Percentiles rank a stretch among this genome's conserved stretches.
These are phyloP conservation scores for Suricata suricatta DNA, from an alignment of 2,113 vertebrate species.

Conservation along the genomic window DNA sequence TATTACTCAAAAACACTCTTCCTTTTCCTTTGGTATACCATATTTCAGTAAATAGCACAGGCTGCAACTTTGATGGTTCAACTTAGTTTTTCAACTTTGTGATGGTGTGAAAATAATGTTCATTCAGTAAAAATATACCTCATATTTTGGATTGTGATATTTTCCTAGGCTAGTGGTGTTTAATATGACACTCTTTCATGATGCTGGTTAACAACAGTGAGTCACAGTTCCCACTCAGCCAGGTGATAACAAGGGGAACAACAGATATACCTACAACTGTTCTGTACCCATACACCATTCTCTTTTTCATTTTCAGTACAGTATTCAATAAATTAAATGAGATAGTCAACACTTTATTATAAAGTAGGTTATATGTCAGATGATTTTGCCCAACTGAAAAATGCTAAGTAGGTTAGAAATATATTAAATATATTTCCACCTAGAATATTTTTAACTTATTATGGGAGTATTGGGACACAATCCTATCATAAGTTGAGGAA, in stretches of 20 bases:
- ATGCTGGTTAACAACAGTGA: neutral
- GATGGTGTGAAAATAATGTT: neutral
- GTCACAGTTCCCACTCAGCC: neutral
- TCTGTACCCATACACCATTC: neutral
- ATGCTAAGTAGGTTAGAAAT: neutral
- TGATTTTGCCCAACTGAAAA: neutral
- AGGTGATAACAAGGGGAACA: neutral
- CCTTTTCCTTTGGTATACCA: neutral
- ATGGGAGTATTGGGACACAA: neutral
- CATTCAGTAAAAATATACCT: neutral
- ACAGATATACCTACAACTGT: neutral
- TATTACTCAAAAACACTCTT: neutral
- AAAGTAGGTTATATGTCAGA: neutral
- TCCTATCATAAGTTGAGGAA: neutral
- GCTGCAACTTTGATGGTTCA: neutral
- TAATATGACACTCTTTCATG: neutral
- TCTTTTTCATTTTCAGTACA: neutral
- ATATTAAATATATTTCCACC: neutral
- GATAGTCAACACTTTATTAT: neutral
- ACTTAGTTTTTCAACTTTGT: neutral
- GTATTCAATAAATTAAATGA: neutral
- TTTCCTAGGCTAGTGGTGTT: neutral
- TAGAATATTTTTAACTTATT: neutral
- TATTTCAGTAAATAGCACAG: neutral
- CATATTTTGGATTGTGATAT: neutral